phyloP scores from a whole-genome alignment of 2,888 invertebrate genomes.

The Punctoribates punctum region DNA sequence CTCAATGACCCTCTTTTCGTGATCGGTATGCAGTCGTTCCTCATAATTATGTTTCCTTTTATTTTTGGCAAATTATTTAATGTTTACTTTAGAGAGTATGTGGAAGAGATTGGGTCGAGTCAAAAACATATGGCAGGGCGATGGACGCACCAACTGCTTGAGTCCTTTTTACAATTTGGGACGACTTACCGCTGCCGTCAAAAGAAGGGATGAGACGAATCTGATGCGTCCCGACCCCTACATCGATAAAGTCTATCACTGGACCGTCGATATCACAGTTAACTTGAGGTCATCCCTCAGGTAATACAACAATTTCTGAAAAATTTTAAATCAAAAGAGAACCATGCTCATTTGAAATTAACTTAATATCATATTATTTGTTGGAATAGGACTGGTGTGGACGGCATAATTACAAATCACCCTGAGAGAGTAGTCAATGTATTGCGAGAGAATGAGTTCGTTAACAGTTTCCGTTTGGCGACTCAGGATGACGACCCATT shows the following conservation, averaged over 20 bases:
- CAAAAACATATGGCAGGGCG: conserved; percentile 49
- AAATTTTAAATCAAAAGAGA: too few relatives aligned
- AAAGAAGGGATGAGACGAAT: conserved; percentile 43
- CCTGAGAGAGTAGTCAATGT: conserved; percentile 44
- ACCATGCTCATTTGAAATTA: too few relatives aligned
- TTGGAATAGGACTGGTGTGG: conserved; percentile 37
- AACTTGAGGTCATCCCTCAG: conserved; percentile 45
- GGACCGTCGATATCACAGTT: conserved; percentile 48
- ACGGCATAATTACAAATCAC: conserved; percentile 46
- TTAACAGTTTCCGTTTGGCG: conserved; percentile 35
- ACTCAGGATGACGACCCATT: conserved; percentile 42
- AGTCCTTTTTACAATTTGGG: conserved; percentile 47
- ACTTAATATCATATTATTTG: too few relatives aligned
- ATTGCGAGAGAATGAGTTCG: conserved; percentile 40
- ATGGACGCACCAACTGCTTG: conserved; percentile 49
- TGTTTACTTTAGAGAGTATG: conserved; percentile 42
- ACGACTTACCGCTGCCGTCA: conserved; percentile 45
- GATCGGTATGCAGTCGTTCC: conserved; percentile 35
- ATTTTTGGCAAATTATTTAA: too few relatives aligned
- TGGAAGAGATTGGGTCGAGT: conserved; percentile 44
- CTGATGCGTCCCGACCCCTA: conserved; percentile 34
- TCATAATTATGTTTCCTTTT: not conserved
- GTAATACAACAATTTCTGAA: conserved; percentile 27
- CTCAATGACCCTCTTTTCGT: conserved; percentile 45
- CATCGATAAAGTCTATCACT: conserved; percentile 48